A percentile compares a stretch with the other conserved stretches of the same genome.
These are phyloP conservation scores for Lymantria dispar DNA, from an alignment of 2,888 invertebrate genomes.

Conservation along the genomic window DNA sequence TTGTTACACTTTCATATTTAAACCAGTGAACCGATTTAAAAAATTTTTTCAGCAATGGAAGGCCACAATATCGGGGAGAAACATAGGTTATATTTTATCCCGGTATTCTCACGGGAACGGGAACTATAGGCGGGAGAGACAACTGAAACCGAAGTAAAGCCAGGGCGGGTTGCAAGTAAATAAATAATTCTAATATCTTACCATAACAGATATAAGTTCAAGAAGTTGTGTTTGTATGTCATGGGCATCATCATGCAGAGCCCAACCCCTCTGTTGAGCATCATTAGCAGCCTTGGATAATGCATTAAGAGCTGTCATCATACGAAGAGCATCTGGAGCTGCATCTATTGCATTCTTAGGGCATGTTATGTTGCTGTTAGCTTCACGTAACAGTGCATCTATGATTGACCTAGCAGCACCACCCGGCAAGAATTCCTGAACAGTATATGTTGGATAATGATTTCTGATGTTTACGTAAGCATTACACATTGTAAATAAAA, in stretches of 20 bases:
- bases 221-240: constrained; percentile 93
- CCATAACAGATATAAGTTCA: constrained; percentile 92
- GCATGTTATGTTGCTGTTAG: constrained; percentile 72
- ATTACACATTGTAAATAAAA: too few species aligned
- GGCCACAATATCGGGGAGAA: too few species aligned
- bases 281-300: constrained; percentile 95
- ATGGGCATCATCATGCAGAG: constrained; percentile 95
- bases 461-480: too few species aligned
- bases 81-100: too few species aligned
- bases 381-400: constrained; percentile 72
- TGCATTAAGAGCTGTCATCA: constrained; percentile 92
- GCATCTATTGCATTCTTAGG: constrained; percentile 87
- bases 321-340: constrained; percentile 91
- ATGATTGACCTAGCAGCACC: constrained; percentile 75
- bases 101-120: too few species aligned
- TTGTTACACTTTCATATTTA: too few species aligned
- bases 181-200: constrained; percentile 57
- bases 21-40: too few species aligned
- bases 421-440: constrained; percentile 71
- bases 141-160: too few species aligned
- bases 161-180: too few species aligned
- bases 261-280: constrained; percentile 97
- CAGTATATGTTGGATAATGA: not conserved
- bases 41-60: too few species aligned
- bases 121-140: too few species aligned